Evolutionary conservation across 2,113 vertebrate genomes (phyloP).

Genomic region (Proteles cristata): DNA sequence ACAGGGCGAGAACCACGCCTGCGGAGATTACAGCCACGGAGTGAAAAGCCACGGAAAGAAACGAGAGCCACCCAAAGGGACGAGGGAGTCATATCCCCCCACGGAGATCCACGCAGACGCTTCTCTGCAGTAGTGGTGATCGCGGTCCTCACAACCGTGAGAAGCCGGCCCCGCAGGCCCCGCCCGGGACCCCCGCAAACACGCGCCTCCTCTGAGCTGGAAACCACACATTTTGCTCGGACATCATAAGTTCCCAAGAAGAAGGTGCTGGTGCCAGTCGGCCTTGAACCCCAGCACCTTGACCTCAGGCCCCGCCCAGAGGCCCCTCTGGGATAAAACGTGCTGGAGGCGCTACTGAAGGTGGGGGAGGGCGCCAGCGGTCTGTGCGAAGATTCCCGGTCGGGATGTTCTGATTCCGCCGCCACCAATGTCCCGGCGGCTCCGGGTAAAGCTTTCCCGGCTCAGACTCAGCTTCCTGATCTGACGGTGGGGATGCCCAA

Average conservation of each 20-base stretch:
- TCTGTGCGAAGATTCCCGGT: fast-evolving
- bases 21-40: fast-evolving
- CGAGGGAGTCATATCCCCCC: fast-evolving
- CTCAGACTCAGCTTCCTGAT: neutral
- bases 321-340: fast-evolving
- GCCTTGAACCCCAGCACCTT: fast-evolving
- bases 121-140: fast-evolving
- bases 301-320: fast-evolving
- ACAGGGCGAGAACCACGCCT: fast-evolving
- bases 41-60: fast-evolving
- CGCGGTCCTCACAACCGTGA: neutral
- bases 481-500: fast-evolving
- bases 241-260: neutral
- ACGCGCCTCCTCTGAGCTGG: neutral
- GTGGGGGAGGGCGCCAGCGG: fast-evolving
- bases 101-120: neutral
- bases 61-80: fast-evolving
- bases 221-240: neutral
- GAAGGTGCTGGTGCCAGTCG: neutral
- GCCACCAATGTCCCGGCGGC: fast-evolving
- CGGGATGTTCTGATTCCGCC: neutral
- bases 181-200: neutral
- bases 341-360: fast-evolving
- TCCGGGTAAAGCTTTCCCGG: fast-evolving
- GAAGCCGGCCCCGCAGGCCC: fast-evolving